Evolutionary conservation across 2,113 vertebrate genomes (phyloP).

Genomic region (Merops nubicus): DNA sequence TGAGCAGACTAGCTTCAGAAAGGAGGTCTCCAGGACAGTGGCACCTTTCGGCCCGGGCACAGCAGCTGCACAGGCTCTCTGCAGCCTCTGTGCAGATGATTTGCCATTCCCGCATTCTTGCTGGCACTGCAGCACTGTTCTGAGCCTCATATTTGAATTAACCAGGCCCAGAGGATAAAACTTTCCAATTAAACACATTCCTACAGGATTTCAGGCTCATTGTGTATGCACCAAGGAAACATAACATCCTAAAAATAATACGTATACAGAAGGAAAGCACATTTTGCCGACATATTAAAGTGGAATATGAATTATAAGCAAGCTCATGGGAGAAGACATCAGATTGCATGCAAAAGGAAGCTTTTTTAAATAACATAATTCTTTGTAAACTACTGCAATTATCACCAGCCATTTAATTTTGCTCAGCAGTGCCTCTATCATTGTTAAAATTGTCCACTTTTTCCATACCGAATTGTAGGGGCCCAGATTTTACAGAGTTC

Average conservation of each 20-base stretch:
- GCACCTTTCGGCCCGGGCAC: background rate
- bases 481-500: conserved; percentile 47
- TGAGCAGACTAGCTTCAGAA: background rate
- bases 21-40: background rate
- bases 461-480: conserved; percentile 7
- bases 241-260: conserved; percentile 99
- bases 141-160: conserved; percentile 90
- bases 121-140: conserved; percentile 64
- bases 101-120: conserved; percentile 41
- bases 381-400: conserved; percentile 78
- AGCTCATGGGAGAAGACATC: conserved; percentile 90
- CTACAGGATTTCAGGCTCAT: conserved; percentile 95
- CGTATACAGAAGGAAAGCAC: conserved; percentile 86
- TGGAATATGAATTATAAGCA: conserved; percentile 89
- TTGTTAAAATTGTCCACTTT: conserved; percentile 56
- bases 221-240: conserved; percentile 96
- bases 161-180: conserved; percentile 98
- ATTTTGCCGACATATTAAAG: conserved; percentile 90
- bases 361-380: conserved; percentile 92
- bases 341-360: conserved; percentile 89
- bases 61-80: background rate
- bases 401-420: conserved; percentile 74
- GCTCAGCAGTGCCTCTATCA: conserved; percentile 59
- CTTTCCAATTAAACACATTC: conserved; percentile 97
- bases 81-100: background rate